Percentiles rank a stretch among this genome's conserved stretches.
Evolutionary conservation across 2,888 invertebrate species (phyloP).

Genomic region (Leptopterna dolabrata): DNA sequence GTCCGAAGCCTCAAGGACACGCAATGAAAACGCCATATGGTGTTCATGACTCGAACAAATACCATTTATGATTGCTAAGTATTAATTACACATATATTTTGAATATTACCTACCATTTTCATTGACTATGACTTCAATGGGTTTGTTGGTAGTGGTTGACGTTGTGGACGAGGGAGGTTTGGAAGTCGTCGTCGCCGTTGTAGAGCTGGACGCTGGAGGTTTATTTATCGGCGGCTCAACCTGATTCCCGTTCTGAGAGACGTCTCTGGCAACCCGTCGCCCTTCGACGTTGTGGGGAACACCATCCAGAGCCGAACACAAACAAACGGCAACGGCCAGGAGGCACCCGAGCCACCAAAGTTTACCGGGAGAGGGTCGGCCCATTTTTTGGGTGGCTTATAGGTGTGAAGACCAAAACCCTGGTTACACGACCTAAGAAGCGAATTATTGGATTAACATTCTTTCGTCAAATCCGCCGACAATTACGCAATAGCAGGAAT

Average conservation of each 20-base stretch:
- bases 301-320: not conserved
- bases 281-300: not conserved
- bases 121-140: constrained; percentile 29
- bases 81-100: not conserved
- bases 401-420: not conserved
- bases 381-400: not conserved
- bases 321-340: not conserved
- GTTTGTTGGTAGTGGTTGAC: constrained; percentile 1
- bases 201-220: not conserved
- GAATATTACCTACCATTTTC: constrained; percentile 16
- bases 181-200: constrained; percentile 25
- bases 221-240: not conserved
- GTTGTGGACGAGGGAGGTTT: constrained; percentile 14
- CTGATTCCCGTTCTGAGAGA: not conserved
- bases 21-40: not conserved
- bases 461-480: not conserved
- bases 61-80: no score
- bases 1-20: not conserved
- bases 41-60: not conserved
- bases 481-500: not conserved
- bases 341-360: not conserved
- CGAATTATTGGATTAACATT: not conserved
- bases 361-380: not conserved
- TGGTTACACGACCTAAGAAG: not conserved
- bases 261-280: not conserved